Conservation (phyloP, 2,113 vertebrate genomes). For the Ceyx margarethae region DNA sequence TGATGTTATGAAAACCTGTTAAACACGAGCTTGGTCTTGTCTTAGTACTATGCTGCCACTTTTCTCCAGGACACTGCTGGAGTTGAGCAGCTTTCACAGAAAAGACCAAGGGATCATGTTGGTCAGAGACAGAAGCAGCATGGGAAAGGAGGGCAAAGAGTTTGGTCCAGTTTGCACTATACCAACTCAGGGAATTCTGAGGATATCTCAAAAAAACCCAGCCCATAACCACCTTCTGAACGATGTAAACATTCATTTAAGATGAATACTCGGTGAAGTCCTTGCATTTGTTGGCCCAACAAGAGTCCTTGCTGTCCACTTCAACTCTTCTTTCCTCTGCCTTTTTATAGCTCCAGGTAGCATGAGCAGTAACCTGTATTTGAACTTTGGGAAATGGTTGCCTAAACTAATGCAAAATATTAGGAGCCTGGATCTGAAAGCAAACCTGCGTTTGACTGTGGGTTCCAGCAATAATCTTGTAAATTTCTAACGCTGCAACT, state of each 20-base stretch:
- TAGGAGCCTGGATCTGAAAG: not conserved
- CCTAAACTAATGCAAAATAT: not conserved
- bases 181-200: not conserved
- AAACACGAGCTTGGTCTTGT: accelerated
- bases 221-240: not conserved
- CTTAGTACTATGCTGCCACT: not conserved
- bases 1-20: not conserved
- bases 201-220: not conserved
- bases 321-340: not conserved
- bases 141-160: not conserved
- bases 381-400: not conserved
- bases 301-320: not conserved
- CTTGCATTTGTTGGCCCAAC: not conserved
- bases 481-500: not conserved
- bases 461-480: not conserved
- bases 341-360: not conserved
- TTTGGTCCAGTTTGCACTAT: not conserved
- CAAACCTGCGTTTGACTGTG: not conserved
- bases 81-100: not conserved
- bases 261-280: not conserved
- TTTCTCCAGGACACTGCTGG: not conserved
- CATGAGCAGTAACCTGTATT: not conserved
- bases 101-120: accelerated
- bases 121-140: not conserved
- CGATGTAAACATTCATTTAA: not conserved